A percentile compares a stretch with the other conserved stretches of the same genome.
phyloP scores from a whole-genome alignment of 1,140 invertebrate species.

The Anastatus disparis region DNA sequence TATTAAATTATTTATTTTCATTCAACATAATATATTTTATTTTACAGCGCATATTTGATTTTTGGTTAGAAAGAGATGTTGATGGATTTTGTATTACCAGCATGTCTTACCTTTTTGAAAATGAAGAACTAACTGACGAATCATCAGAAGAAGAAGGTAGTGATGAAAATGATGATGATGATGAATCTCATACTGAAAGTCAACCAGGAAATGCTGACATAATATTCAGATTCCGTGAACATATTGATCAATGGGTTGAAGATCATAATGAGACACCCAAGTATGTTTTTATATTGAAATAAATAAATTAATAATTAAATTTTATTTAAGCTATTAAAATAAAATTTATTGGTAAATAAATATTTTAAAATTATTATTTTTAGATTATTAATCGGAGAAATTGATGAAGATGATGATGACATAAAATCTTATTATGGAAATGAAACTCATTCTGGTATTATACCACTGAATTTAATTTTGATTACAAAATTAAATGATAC shows the following conservation, averaged over 20 bases:
- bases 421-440: constrained; percentile 71
- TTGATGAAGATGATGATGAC: constrained; percentile 64
- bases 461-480: constrained; percentile 73
- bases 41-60: constrained; percentile 71
- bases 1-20: background rate
- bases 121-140: constrained; percentile 68
- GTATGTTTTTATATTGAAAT: no score
- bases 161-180: background rate
- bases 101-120: constrained; percentile 70
- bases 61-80: constrained; percentile 81
- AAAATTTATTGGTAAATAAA: background rate
- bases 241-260: constrained; percentile 49
- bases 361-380: background rate
- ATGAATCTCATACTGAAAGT: constrained; percentile 31
- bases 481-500: constrained; percentile 57
- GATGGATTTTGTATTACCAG: constrained; percentile 81
- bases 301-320: background rate
- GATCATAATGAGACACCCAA: constrained; percentile 47
- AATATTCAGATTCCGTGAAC: constrained; percentile 46
- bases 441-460: constrained; percentile 65
- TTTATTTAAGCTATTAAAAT: background rate
- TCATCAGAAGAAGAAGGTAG: constrained; percentile 30
- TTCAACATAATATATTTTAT: background rate
- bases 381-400: constrained; percentile 69
- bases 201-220: constrained; percentile 45